Conservation (phyloP, 2,888 invertebrate genomes). For the Melieria crassipennis region DNA sequence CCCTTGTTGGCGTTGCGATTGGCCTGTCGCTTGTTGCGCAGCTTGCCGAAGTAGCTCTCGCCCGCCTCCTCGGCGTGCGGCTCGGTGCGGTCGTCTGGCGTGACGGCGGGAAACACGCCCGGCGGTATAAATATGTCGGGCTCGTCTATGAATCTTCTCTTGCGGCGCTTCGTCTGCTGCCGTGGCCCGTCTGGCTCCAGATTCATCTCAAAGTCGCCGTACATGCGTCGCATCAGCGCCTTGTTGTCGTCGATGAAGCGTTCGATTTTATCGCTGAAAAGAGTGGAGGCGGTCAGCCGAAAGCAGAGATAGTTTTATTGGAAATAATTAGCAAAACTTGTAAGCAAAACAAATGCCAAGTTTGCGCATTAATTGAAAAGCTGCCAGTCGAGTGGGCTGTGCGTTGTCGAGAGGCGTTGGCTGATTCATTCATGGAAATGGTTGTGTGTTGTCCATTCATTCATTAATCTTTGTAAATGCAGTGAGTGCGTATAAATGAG, state of each 20-base stretch:
- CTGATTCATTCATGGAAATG: too few species aligned
- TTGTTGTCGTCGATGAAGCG: constrained; percentile 94
- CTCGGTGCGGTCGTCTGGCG: constrained; percentile 61
- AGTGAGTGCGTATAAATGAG: too few species aligned
- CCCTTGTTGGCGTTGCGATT: constrained; percentile 53
- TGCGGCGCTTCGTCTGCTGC: constrained; percentile 61
- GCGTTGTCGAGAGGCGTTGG: too few species aligned
- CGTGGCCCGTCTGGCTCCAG: constrained; percentile 69
- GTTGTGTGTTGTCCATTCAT: too few species aligned
- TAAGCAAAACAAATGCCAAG: constrained; percentile 5
- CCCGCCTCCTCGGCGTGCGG: constrained; percentile 64
- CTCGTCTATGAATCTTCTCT: constrained; percentile 64
- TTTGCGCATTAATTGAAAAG: neutral
- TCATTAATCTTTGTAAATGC: too few species aligned
- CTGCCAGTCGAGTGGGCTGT: too few species aligned
- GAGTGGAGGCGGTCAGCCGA: constrained; percentile 42
- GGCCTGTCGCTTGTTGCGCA: constrained; percentile 69
- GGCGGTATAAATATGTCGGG: constrained; percentile 65
- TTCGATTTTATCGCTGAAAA: constrained; percentile 85
- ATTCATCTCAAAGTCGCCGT: constrained; percentile 84
- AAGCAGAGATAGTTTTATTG: neutral
- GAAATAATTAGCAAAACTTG: neutral
- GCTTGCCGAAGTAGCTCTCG: constrained; percentile 69
- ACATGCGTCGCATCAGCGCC: constrained; percentile 92
- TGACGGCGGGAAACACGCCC: constrained; percentile 71